Base-by-base conservation (phyloP, 2,888 invertebrate species). In the Sipha maydis region DNA sequence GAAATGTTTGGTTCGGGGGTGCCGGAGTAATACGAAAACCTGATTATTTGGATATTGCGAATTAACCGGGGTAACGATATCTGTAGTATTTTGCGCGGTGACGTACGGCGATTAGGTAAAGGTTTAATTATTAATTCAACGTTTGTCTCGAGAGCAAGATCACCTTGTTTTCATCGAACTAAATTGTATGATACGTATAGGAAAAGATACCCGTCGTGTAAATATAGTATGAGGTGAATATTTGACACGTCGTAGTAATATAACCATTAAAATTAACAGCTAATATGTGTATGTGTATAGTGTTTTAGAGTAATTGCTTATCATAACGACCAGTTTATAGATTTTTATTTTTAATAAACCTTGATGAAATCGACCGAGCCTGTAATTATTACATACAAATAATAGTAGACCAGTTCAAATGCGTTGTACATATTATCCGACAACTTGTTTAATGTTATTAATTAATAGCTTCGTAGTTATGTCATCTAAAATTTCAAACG, bases 381-480 rank as follows among this genome's bases (percentile, higher is more conserved):
- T 61, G 31, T 61, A 79, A 79, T 79, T 79, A 79, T 11, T 61
- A 61, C 54, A 11, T 80, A 79, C 25, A 34, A 48, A 77, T 77
- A 77, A 77, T 28, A 77, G 41, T 48, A 8, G 77, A 77, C 77
- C 77, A 8, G 77, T 48, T 77, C 77, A 77, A 41, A 77, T 77
- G 28, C 41, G 41, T n/a, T 14, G 38, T 41, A 77, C 25, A n/a
- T 77, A 77, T 19, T 77, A 41, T 77, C 48, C 28, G 19, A 77
- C 48, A 77, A 41, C 28, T 41, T n/a, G 41, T 77, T 77, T 77
- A 48, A 5, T 61, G 25, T 61, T 61, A 9, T 61, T 61, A 61
- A 61, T 61, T 25, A 25, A 61, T 61, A 61, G 3, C 61, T 61
- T 61, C 61, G 61, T 25, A 21, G 25, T 61, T 61, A 61, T 61